Evolutionary conservation across 2,888 invertebrate genomes (phyloP), one percentile per base, ranked within the genome.

Genomic region (Synanthedon formicaeformis): DNA sequence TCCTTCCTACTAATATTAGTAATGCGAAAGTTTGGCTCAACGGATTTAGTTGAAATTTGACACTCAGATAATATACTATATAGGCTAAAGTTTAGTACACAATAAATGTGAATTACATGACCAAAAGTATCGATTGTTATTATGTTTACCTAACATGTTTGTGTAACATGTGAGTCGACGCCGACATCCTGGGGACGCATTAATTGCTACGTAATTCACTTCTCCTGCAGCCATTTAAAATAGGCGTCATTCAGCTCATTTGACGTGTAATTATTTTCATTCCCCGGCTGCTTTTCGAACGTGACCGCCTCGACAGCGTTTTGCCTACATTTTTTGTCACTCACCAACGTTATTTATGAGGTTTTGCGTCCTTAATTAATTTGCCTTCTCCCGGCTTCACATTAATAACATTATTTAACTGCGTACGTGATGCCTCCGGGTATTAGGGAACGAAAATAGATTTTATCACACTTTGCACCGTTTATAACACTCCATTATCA

Each of bases 251-350:
- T 75, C 74, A 75, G 75, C 73, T 75, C 76, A 77, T 79, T 80
- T 80, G 78, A 77, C 77, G 65, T 73, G 71, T 77, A 78, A 80
- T 81, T 78, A 81, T 80, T 82, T 77, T 73, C 73, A 70, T 77
- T 78, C 69, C 61, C 65, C 64, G 65, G 72, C 69, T 69, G 66
- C 72, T 72, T 77, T 70, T 62, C 64, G 67, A 72, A 73, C 68
- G 72, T 71, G 69, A 66, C 64, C 57, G 57, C 56, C 55, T 55
- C 50, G 55, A 50, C 58, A 34, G 10, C 57, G 59, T 61, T 62
- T 56, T 56, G 55, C 55, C 59, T 62, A 63, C 58, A 60, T 70
- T 74, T 75, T 75, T 77, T 73, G 73, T 72, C 67, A 66, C 59
- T 67, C 59, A 57, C 62, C 64, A 67, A 69, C 66, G 63, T 68